Evolutionary conservation across 2,797 vertebrate species (phyloP).

Genomic region (Sparus aurata): DNA sequence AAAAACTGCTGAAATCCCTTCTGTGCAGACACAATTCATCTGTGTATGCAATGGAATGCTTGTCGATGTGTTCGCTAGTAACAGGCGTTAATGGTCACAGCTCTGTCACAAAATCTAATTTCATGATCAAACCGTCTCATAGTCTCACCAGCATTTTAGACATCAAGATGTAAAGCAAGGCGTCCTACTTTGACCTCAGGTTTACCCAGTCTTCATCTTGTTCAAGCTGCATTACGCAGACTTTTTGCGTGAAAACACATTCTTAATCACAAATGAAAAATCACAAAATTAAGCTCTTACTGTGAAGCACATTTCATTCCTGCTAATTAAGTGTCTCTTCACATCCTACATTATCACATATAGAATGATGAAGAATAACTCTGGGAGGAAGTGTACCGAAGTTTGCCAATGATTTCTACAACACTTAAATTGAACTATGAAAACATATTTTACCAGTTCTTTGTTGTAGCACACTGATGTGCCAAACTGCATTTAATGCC

Average conservation of each 20-base stretch:
- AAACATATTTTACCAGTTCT: neutral
- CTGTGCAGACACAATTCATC: neutral
- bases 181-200: neutral
- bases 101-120: neutral
- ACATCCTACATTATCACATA: neutral
- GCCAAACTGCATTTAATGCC: neutral
- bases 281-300: neutral
- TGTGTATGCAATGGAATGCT: neutral
- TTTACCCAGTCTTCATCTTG: neutral
- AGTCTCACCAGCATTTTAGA: neutral
- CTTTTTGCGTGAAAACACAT: neutral
- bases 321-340: slow-evolving; percentile 28
- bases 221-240: neutral
- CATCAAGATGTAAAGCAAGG: neutral
- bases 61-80: neutral
- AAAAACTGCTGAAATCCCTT: neutral
- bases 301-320: neutral
- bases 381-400: neutral
- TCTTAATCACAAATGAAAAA: neutral
- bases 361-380: neutral
- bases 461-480: neutral
- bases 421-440: neutral
- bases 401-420: neutral
- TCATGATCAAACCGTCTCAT: neutral
- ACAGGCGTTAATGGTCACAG: neutral